A percentile compares a stretch with the other conserved stretches of the same genome.
Evolutionary conservation across 2,888 invertebrate species (phyloP).

Genomic region (Octonoba sinensis): DNA sequence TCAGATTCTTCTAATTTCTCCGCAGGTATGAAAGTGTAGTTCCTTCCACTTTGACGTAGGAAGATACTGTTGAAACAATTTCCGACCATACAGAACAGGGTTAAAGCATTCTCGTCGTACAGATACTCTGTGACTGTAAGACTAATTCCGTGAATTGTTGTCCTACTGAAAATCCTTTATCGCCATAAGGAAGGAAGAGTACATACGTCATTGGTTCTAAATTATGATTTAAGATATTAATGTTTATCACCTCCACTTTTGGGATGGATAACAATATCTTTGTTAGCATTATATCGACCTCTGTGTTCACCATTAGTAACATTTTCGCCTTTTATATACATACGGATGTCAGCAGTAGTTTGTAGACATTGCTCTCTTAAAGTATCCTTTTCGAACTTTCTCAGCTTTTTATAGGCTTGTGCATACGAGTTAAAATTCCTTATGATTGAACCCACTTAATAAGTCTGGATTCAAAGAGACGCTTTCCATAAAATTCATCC

Average conservation of each 20-base stretch:
- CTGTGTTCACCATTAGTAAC: not conserved
- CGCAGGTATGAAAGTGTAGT: not conserved
- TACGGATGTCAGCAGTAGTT: slow-evolving; percentile 1
- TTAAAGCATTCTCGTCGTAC: slow-evolving; percentile 37
- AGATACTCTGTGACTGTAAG: not conserved
- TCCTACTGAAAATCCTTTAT: not conserved
- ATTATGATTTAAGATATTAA: slow-evolving; percentile 10
- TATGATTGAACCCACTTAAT: not conserved
- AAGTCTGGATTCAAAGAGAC: not conserved
- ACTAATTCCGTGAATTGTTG: not conserved
- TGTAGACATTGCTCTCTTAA: not conserved
- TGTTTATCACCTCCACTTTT: not conserved
- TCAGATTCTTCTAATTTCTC: not conserved
- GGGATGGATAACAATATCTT: not conserved
- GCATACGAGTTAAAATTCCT: too few species aligned
- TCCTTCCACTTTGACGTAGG: slow-evolving; percentile 68
- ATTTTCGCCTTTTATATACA: not conserved
- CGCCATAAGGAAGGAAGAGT: slow-evolving; percentile 13
- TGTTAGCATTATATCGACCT: slow-evolving; percentile 19
- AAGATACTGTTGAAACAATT: slow-evolving; percentile 68
- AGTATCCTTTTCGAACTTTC: not conserved
- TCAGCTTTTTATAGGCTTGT: too few species aligned
- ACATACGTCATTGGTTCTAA: slow-evolving; percentile 12
- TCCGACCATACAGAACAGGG: slow-evolving; percentile 66
- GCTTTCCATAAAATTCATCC: too few species aligned